Base-by-base conservation (phyloP, 2,888 invertebrate species). In the Caradrina clavipalpis region DNA sequence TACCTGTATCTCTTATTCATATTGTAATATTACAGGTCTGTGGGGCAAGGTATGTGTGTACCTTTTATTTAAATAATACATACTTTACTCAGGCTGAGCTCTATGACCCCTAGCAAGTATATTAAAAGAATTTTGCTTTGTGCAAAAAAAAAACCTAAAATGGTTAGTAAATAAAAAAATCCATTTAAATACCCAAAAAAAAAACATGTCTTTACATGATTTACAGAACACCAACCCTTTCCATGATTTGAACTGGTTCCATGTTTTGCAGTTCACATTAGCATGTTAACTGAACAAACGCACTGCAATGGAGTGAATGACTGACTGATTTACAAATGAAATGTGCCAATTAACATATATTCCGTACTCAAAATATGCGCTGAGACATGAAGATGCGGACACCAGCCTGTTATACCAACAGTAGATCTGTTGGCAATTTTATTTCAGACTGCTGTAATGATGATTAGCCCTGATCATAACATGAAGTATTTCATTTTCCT, bases 391-490 rank as follows among this genome's bases (percentile, higher is more conserved):
- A n/a, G n/a, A n/a, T n/a, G n/a, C n/a, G n/a, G n/a, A n/a, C n/a
- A n/a, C n/a, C n/a, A n/a, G n/a, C n/a, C n/a, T n/a, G n/a, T n/a
- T n/a, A n/a, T n/a, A n/a, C n/a, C n/a, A 63, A 66, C 53, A 49
- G 19, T 54, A 70, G 63, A 59, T 58, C 57, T 66, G 74, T 68
- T 70, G 26, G 54, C 58, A 58, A 76, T 75, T 66, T 66, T 58
- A 55, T 70, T 74, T 49, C 63, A 68, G 56, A 54, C 49, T 50
- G 22, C n/a, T 42, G 35, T 76, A 70, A 68, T 69, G 66, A 73
- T 78, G 65, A 83, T 82, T 73, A 73, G 57, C 58, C 53, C 61
- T 69, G 64, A 70, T 81, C 76, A 81, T 76, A 69, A 63, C 72
- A 71, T 70, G 54, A 72, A 72, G 60, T 66, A 67, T 76, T 73